Percentiles rank a stretch among this genome's conserved stretches.
These are phyloP conservation scores for Eristalis intricaria DNA, from an alignment of 2,888 invertebrate genomes.

Conservation along the genomic window DNA sequence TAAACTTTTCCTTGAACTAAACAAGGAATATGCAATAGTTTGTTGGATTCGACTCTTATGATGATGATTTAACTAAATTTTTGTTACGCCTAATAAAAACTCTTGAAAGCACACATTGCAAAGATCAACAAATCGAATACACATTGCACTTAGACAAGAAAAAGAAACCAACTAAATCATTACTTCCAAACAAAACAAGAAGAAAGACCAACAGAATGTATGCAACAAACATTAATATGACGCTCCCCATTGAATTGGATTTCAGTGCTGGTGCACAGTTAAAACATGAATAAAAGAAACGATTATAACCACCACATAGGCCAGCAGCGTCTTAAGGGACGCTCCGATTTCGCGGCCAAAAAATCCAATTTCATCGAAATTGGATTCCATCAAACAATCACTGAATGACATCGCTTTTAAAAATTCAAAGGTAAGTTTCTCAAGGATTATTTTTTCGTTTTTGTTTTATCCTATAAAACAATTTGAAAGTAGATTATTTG, in stretches of 20 bases:
- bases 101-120: background rate
- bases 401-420: slow-evolving; percentile 71
- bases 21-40: slow-evolving; percentile 13
- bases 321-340: slow-evolving; percentile 67
- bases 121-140: background rate
- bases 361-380: slow-evolving; percentile 69
- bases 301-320: slow-evolving; percentile 53
- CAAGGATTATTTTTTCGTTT: background rate
- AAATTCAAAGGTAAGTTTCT: slow-evolving; percentile 59
- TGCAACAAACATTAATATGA: slow-evolving; percentile 43
- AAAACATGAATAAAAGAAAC: slow-evolving; percentile 66
- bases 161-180: background rate
- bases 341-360: slow-evolving; percentile 64
- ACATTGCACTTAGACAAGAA: background rate
- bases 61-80: background rate
- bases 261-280: slow-evolving; percentile 63
- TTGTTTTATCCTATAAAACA: background rate
- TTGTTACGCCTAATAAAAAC: background rate
- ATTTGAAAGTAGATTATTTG: slow-evolving; percentile 13
- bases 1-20: slow-evolving; percentile 14
- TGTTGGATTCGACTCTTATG: background rate
- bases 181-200: background rate
- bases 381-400: slow-evolving; percentile 56
- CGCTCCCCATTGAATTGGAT: slow-evolving; percentile 53
- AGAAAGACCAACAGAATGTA: slow-evolving; percentile 38